phyloP scores from a whole-genome alignment of 2,888 invertebrate genomes.

The Lochmaea crataegi region DNA sequence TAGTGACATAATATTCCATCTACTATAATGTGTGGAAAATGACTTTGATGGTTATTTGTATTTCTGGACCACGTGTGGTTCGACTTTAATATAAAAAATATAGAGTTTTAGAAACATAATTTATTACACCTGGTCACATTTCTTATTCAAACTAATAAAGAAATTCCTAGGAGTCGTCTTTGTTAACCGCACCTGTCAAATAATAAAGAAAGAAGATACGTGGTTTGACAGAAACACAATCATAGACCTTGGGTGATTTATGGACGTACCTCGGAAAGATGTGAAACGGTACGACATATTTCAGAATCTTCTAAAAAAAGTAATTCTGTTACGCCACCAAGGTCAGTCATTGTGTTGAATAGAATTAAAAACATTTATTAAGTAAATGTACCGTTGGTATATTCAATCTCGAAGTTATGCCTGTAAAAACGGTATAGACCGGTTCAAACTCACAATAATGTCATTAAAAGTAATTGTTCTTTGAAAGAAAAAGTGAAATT shows the following conservation, averaged over 20 bases:
- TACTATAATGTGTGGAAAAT: too few species aligned
- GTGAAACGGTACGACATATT: conserved; percentile 15
- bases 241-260: conserved; percentile 15
- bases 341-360: conserved; percentile 11
- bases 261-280: conserved; percentile 7
- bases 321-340: conserved; percentile 8
- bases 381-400: conserved; percentile 7
- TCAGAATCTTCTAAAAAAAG: conserved; percentile 9
- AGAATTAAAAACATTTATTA: conserved; percentile 10
- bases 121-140: conserved; percentile 7
- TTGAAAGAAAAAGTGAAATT: conserved; percentile 1
- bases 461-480: not conserved
- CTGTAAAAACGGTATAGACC: not conserved
- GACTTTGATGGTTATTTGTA: not conserved
- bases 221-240: conserved; percentile 13
- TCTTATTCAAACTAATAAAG: conserved; percentile 13
- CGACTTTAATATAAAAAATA: not conserved
- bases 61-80: not conserved
- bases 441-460: not conserved
- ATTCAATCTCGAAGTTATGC: conserved; percentile 5
- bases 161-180: conserved; percentile 13
- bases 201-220: conserved; percentile 15
- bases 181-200: conserved; percentile 19
- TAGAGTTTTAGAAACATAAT: not conserved
- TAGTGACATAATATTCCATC: too few species aligned